phyloP scores from a whole-genome alignment of 2,888 invertebrate species.

The Sarcophaga rosellei region DNA sequence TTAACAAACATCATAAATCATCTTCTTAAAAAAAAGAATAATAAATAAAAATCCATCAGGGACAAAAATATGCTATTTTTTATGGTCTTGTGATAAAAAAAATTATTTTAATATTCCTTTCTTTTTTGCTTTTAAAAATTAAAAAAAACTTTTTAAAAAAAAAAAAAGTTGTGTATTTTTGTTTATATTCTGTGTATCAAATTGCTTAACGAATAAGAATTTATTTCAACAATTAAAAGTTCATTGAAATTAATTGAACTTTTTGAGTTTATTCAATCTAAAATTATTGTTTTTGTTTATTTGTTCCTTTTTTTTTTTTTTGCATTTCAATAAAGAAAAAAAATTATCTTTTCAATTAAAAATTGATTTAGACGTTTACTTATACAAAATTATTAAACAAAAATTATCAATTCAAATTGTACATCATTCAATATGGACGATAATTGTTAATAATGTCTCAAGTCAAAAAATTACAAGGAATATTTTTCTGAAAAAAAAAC shows the following conservation, averaged over 20 bases:
- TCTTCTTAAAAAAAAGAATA: too few species aligned
- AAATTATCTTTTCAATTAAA: background rate
- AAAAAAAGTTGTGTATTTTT: background rate
- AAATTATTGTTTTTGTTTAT: background rate
- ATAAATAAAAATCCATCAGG: background rate
- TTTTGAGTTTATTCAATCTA: conserved; percentile 21
- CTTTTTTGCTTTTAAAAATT: background rate
- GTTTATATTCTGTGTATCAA: background rate
- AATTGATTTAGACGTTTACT: background rate
- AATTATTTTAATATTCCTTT: background rate
- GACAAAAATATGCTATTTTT: background rate
- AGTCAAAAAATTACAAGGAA: too few species aligned
- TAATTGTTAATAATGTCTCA: too few species aligned
- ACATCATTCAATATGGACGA: too few species aligned
- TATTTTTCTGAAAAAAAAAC: too few species aligned
- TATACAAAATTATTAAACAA: background rate
- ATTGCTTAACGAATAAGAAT: background rate
- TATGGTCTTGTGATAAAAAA: background rate
- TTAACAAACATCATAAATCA: too few species aligned
- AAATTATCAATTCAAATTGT: too few species aligned
- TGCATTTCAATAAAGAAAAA: background rate
- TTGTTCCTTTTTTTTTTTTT: background rate
- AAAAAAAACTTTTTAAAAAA: background rate
- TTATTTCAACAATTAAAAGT: conserved; percentile 5
- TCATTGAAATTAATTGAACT: conserved; percentile 25